phyloP scores from a whole-genome alignment of 53 echinoderm and acorn worm genomes.

The Temnopleurus reevesii region DNA sequence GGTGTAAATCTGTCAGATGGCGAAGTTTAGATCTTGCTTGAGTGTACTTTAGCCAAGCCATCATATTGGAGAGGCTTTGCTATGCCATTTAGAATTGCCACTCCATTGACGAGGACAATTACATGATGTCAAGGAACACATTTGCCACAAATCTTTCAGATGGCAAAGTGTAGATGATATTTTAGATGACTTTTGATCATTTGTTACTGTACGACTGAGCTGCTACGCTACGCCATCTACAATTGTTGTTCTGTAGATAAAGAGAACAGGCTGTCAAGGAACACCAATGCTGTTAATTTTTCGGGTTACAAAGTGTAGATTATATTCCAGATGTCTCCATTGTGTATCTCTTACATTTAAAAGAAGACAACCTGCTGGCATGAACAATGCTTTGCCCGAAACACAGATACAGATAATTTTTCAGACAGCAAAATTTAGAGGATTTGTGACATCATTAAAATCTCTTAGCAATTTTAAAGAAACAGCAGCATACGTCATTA shows the following conservation, averaged over 20 bases:
- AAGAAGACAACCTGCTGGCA: no score
- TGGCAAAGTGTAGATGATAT: constrained; percentile 58
- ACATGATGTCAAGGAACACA: constrained; percentile 73
- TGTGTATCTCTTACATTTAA: no score
- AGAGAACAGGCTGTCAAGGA: constrained; percentile 44
- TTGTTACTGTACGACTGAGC: neutral
- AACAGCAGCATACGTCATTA: no score
- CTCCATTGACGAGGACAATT: constrained; percentile 53
- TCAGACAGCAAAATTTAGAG: no score
- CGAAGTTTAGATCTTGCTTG: constrained; percentile 55
- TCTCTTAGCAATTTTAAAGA: no score
- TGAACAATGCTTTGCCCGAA: no score
- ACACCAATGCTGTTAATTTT: constrained; percentile 12
- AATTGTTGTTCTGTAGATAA: constrained; percentile 22
- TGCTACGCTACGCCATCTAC: constrained; percentile 75
- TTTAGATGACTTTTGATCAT: no score
- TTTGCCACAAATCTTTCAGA: constrained; percentile 89
- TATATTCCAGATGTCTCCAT: no score
- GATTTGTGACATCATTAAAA: no score
- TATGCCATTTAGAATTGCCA: constrained; percentile 60
- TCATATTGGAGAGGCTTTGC: constrained; percentile 48
- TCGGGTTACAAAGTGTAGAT: neutral
- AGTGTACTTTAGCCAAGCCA: neutral
- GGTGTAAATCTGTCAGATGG: constrained; percentile 85
- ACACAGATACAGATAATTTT: no score